These are phyloP conservation scores for Apaloderma vittatum DNA, from an alignment of 2,113 vertebrate genomes.

Conservation along the genomic window DNA sequence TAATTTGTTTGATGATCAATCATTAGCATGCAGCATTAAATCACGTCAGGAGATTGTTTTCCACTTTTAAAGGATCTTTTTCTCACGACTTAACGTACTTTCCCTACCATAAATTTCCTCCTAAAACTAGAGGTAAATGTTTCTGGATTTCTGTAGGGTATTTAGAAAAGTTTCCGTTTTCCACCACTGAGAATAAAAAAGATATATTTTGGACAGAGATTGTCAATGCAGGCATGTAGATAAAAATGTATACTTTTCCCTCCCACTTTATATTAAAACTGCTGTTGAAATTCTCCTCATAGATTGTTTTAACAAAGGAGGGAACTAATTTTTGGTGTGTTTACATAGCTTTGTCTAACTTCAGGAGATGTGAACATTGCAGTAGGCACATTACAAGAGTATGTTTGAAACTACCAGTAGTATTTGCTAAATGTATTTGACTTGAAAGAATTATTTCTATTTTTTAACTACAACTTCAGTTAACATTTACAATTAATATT, in stretches of 20 bases:
- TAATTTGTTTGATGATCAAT: not conserved
- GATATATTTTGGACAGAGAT: not conserved
- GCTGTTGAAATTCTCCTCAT: not conserved
- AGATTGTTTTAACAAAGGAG: not conserved
- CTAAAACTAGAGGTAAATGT: not conserved
- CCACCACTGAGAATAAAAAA: not conserved
- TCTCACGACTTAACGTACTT: not conserved
- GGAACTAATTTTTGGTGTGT: not conserved
- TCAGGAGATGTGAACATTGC: not conserved
- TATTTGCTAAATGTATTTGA: not conserved
- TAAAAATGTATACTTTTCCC: fast-evolving
- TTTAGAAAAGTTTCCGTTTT: slow-evolving; percentile 14
- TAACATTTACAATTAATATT: not conserved
- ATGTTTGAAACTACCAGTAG: not conserved
- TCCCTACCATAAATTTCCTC: not conserved
- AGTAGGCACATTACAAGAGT: not conserved
- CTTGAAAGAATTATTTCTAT: not conserved
- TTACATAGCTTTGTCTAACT: not conserved
- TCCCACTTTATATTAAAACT: not conserved
- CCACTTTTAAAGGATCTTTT: not conserved
- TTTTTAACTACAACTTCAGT: not conserved
- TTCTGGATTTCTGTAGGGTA: not conserved
- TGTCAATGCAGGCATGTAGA: not conserved
- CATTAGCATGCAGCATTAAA: not conserved
- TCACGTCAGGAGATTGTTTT: not conserved